phyloP scores from a whole-genome alignment of 2,113 vertebrate species.

The Sinocyclocheilus rhinocerous region DNA sequence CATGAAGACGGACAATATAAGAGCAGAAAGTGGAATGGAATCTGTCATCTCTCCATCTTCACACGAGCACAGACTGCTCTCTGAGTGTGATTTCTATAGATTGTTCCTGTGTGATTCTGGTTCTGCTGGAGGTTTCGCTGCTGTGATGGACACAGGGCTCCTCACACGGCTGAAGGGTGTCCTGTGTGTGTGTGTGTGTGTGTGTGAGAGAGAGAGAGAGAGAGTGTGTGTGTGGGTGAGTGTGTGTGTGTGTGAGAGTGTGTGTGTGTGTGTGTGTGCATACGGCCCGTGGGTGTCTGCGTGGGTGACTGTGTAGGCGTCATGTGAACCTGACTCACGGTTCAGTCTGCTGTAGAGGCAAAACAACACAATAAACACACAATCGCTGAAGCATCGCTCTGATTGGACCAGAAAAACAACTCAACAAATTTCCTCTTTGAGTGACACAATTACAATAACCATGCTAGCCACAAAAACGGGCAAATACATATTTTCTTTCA shows the following conservation, averaged over 20 bases:
- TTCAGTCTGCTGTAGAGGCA: slow-evolving; percentile 48
- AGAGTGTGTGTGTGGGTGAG: slow-evolving; percentile 24
- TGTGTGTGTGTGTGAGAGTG: background rate
- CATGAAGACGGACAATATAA: background rate
- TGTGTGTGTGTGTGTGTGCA: background rate
- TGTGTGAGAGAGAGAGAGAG: background rate
- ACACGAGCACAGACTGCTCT: background rate
- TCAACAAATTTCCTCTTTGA: background rate
- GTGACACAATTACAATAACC: background rate
- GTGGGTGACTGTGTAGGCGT: slow-evolving; percentile 51
- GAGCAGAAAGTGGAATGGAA: background rate
- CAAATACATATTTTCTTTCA: background rate
- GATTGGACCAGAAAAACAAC: slow-evolving; percentile 13
- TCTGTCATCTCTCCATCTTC: background rate
- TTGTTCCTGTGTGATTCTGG: background rate
- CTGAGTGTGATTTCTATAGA: background rate
- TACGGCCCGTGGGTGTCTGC: slow-evolving; percentile 53
- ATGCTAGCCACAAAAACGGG: slow-evolving; percentile 20
- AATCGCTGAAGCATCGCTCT: background rate
- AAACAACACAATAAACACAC: slow-evolving; percentile 50
- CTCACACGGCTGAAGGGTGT: background rate
- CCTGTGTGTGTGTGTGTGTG: background rate
- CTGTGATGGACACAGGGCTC: background rate
- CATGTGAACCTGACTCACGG: slow-evolving; percentile 55
- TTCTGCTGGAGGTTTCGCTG: background rate